Conservation (phyloP, 2,888 invertebrate genomes). For the Sinodicranocentrus sp. region DNA sequence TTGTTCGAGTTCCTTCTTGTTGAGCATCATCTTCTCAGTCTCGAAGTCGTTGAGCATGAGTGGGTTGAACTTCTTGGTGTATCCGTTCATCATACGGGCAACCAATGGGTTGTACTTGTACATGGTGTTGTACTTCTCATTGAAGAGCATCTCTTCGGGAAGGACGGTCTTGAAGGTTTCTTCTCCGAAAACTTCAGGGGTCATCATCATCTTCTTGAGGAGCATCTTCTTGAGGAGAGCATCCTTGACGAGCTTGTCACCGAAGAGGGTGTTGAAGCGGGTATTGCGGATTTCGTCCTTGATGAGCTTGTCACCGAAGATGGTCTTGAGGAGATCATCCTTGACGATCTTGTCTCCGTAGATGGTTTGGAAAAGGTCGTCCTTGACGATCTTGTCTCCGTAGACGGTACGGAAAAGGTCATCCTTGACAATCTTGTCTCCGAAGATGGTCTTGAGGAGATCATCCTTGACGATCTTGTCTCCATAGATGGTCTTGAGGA, state of each 20-base stretch:
- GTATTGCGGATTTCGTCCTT: too few relatives aligned
- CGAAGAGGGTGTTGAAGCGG: conserved; percentile 34
- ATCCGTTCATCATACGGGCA: conserved; percentile 38
- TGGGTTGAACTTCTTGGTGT: conserved; percentile 5
- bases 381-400: too few relatives aligned
- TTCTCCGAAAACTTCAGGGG: conserved; percentile 11
- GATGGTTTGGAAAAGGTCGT: too few relatives aligned
- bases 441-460: conserved; percentile 16
- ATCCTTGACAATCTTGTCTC: too few relatives aligned
- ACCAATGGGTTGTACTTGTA: conserved; percentile 32
- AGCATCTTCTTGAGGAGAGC: conserved; percentile 27
- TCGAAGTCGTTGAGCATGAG: conserved; percentile 11
- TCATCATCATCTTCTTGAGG: conserved; percentile 24
- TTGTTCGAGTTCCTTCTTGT: conserved; percentile 18
- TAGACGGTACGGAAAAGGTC: too few relatives aligned
- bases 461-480: conserved; percentile 15
- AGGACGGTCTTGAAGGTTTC: conserved; percentile 8
- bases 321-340: background rate
- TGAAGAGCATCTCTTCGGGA: conserved; percentile 6
- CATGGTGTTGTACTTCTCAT: conserved; percentile 14
- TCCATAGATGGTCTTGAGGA: conserved; percentile 33
- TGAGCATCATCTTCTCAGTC: conserved; percentile 28
- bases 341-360: conserved; percentile 14
- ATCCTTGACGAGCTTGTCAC: conserved; percentile 17
- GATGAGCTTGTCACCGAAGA: conserved; percentile 21